Base-by-base conservation (phyloP, 2,888 invertebrate species). In the Melanotus villosus region DNA sequence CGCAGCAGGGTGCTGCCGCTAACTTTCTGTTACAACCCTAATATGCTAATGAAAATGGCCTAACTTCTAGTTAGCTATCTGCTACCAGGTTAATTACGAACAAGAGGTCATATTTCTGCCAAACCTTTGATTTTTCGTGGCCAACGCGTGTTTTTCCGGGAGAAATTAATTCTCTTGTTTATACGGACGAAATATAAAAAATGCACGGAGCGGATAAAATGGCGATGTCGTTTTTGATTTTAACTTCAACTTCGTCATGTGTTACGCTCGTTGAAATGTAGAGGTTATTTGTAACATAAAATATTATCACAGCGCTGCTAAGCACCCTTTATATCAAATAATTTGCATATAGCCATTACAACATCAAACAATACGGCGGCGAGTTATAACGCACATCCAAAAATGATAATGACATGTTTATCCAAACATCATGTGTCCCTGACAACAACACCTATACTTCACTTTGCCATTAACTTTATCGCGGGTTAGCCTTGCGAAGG, bases 31-130 rank as follows among this genome's bases (percentile, higher is more conserved):
- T 71, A 67, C 72, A 67, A 71, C 71, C 65, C 68, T 69, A 70
- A 74, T 76, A 76, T 76, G 75, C 75, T 75, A 76, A 75, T 76
- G 75, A 75, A 74, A 72, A 75, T 74, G 70, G 73, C 68, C 73
- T 71, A 73, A 76, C 68, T 74, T 74, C 72, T 65, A 73, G 68
- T 71, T 71, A 70, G 70, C 66, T 75, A 74, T 74, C 74, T 73
- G 67, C 66, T 70, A 68, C 57, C 67, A 72, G 68, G 75, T 75
- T 75, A 75, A 75, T 75, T 73, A 59, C 38, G 7, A 50, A 59
- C 57, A 65, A 59, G 59, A 43, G 9, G 65, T 14, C 34, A 56
- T 56, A 64, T 56, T 64, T 64, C 45, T 57, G 43, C 5, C 10
- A 23, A 63, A 63, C 52, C 38, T 63, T 54, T 34, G 38, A 63